Conservation (phyloP, 2,797 vertebrate genomes). For the Melopsittacus undulatus region DNA sequence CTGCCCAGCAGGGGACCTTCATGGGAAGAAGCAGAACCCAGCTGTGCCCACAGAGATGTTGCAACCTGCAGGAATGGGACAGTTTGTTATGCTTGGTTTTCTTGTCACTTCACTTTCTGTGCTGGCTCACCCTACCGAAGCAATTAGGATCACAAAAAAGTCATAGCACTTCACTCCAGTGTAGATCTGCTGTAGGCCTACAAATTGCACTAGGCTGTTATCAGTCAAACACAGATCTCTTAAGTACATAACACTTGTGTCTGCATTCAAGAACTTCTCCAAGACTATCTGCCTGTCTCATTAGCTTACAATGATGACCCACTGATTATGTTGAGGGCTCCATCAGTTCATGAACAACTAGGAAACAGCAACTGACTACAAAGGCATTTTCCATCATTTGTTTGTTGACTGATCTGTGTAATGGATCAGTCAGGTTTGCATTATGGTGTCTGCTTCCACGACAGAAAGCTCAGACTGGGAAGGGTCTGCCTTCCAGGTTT, state of each 20-base stretch:
- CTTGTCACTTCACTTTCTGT: not conserved
- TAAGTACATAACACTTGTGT: not conserved
- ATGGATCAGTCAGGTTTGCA: not conserved
- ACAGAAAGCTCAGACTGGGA: not conserved
- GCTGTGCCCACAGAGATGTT: not conserved
- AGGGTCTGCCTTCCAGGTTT: not conserved
- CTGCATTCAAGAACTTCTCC: not conserved
- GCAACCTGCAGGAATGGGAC: not conserved
- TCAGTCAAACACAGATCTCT: constrained; percentile 17
- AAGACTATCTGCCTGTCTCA: not conserved
- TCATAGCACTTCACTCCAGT: not conserved
- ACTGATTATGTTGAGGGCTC: not conserved
- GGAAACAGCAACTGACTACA: not conserved
- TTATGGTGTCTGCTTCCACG: not conserved
- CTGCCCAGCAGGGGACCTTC: not conserved
- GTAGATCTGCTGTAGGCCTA: not conserved
- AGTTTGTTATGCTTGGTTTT: not conserved
- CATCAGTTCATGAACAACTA: not conserved
- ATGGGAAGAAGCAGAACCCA: not conserved
- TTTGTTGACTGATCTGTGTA: not conserved
- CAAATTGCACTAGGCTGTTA: not conserved
- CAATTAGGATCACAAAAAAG: not conserved
- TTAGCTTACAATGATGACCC: not conserved
- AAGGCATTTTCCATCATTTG: not conserved
- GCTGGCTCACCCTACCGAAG: not conserved